Evolutionary conservation across 2,797 vertebrate species (phyloP), one percentile per base, ranked within the genome.

Genomic region (Diglossa cyanea): DNA sequence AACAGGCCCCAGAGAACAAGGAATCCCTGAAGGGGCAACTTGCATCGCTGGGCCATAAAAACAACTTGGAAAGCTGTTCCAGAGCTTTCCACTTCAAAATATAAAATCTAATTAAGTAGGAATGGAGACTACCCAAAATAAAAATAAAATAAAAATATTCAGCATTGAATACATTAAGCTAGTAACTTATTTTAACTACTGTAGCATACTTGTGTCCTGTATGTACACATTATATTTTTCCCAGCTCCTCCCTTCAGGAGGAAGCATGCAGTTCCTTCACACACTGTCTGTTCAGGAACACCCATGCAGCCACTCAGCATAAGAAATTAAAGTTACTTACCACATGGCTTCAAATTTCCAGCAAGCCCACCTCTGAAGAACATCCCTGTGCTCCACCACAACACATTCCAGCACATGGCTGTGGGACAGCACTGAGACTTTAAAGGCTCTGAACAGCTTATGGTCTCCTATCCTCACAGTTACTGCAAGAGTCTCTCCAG

Each of bases 251-350:
- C n/a, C 71, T 30, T 6, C 18, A 61, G 10, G 5, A 47, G 4
- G 6, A 71, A 84, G 35, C 17, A 35, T 0, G 0, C 7, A 86
- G 11, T 25, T 57, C 28, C 17, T 31, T 40, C 45, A 40, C 23
- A 20, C 1, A 0, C 28, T 18, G 4, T 6, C 66, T 54, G 3
- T 7, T 5, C 3, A 11, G 6, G 7, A 90, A 13, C 31, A 78
- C 25, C 17, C n/a, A 39, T 7, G 12, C 13, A 26, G 21, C 18
- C 18, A 62, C 17, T 8, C 8, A 9, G 11, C 10, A 50, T 2
- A 73, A 74, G 13, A 84, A 75, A 66, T 28, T 31, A 31, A 57
- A 62, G 7, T 60, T 66, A 81, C 58, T 86, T 11, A 90, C 67
- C 57, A 10, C 1, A 0, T 0, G 1, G 2, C 40, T 58, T 86